Evolutionary conservation across 2,888 invertebrate genomes (phyloP).

Genomic region (Athalia cordata): DNA sequence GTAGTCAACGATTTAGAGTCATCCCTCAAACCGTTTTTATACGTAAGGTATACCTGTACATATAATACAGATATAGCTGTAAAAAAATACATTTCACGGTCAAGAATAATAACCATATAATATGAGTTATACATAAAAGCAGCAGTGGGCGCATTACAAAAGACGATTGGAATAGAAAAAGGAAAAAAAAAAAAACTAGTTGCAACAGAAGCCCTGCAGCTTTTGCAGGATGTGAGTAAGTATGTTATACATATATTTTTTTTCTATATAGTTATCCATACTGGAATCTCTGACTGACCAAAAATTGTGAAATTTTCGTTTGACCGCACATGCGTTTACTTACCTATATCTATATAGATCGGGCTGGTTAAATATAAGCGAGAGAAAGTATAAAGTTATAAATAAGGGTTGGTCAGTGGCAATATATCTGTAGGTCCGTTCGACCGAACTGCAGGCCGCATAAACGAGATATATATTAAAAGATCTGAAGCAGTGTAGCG

Average conservation of each 20-base stretch:
- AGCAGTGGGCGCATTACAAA: not conserved
- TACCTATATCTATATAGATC: not conserved
- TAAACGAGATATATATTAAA: conserved; percentile 39
- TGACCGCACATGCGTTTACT: not conserved
- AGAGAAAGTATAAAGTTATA: conserved; percentile 40
- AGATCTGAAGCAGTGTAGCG: conserved; percentile 37
- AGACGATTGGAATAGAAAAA: conserved; percentile 46
- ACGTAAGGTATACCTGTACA: not conserved
- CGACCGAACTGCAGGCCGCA: conserved; percentile 28
- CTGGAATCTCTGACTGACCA: not conserved
- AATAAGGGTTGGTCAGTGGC: conserved; percentile 45
- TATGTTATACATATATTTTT: too few species aligned
- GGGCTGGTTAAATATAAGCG: not conserved
- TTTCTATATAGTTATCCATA: not conserved
- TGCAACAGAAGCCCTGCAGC: too few species aligned
- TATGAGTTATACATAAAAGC: not conserved
- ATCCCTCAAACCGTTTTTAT: conserved; percentile 65
- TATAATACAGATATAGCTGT: too few species aligned
- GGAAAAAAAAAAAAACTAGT: not conserved
- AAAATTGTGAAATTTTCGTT: not conserved
- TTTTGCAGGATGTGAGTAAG: too few species aligned
- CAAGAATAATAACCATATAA: not conserved
- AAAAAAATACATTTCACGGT: too few species aligned
- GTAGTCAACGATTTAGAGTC: conserved; percentile 55
- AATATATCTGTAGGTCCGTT: conserved; percentile 41